Base-by-base conservation (phyloP, 2,113 vertebrate species). In the Phyllopteryx taeniolatus region DNA sequence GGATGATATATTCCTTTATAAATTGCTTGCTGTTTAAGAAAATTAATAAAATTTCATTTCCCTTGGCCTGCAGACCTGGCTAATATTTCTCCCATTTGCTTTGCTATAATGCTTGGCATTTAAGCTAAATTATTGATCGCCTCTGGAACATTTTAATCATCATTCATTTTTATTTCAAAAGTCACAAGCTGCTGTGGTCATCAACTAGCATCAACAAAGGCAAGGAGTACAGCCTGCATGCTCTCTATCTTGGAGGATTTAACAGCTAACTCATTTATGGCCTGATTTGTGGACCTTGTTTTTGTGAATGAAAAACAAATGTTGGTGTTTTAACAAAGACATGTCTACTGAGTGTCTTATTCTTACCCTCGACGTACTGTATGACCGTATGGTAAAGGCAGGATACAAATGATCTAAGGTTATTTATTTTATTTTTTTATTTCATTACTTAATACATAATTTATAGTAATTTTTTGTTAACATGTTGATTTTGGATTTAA, bases 201-300 rank as follows among this genome's bases (percentile, higher is more conserved):
- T 81, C 81, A 75, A 84, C 54, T 51, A 73, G 77, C 80, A 78
- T 72, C 27, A 27, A 27, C 81, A 78, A 77, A 86, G 83, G 31
- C 44, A 85, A 86, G 69, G 43, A 43, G 79, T 67, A 71, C 78
- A 71, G 77, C 10, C n/a, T 10, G 9, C 12, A 59, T 1, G n/a
- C 56, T 59, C 11, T 31, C 3, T n/a, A 56, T 56, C 35, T 8
- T 8, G 15, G 17, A 63, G 20, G 19, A 39, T 62, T 62, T 39
- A 19, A 33, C 17, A 63, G 19, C 10, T 9, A 43, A 63, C 35
- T 64, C 10, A 64, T 64, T 43, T 22, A 10, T 43, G 8, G 14
- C 15, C 31, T 60, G 14, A 15, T 62, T 39, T 19, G 42, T 13
- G 61, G 19, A 20, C 3, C 35, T 42, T 62, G 31, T 35, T 62